These are phyloP conservation scores for Drosophila lutescens DNA, from an alignment of 2,888 invertebrate species.

Conservation along the genomic window DNA sequence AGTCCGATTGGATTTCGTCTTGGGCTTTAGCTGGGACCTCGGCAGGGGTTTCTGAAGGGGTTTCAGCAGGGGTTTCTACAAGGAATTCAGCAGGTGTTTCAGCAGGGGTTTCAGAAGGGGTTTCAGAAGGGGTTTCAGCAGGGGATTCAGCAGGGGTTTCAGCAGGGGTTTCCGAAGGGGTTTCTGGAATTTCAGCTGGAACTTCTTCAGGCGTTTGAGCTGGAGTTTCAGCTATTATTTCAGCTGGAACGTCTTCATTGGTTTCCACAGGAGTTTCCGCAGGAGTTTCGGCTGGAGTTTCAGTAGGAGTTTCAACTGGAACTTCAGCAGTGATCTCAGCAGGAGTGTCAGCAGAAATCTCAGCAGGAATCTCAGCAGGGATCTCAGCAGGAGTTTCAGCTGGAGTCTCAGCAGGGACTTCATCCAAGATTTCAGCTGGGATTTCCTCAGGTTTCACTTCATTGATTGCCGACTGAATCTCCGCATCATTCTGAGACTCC, in stretches of 20 bases:
- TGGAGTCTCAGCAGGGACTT: background rate
- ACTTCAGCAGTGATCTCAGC: background rate
- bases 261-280: background rate
- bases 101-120: background rate
- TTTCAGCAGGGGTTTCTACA: background rate
- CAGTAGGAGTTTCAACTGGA: background rate
- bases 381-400: background rate
- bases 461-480: conserved; percentile 3
- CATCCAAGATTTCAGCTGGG: background rate
- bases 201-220: background rate
- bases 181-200: conserved; percentile 2
- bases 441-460: conserved; percentile 25
- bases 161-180: background rate
- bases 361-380: background rate
- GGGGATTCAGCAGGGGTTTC: background rate
- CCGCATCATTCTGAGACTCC: conserved; percentile 10
- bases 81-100: background rate
- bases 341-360: background rate
- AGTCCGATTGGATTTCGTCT: conserved; percentile 1
- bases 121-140: background rate
- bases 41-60: background rate
- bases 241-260: background rate
- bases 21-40: background rate
- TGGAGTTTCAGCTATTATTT: background rate
- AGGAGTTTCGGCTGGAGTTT: background rate